Conservation (phyloP, 2,797 vertebrate genomes). For the Crenuchus spilurus region DNA sequence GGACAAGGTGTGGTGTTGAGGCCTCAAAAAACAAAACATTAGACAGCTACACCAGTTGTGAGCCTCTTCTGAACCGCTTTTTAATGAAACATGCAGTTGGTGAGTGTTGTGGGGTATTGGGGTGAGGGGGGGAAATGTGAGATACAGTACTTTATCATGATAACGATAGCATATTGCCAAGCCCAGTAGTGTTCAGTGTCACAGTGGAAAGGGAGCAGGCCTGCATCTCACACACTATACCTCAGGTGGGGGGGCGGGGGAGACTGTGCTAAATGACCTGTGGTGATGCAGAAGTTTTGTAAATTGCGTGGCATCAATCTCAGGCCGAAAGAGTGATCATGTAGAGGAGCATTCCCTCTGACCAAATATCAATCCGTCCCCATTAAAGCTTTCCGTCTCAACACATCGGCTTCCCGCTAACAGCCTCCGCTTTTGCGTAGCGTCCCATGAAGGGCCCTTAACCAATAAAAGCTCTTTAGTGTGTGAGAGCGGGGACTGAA, state of each 20-base stretch:
- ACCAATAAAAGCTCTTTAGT: slow-evolving; percentile 56
- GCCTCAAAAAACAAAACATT: no score
- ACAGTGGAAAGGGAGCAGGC: neutral
- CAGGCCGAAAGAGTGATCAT: slow-evolving; percentile 39
- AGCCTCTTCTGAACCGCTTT: no score
- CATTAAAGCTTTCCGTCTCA: slow-evolving; percentile 55
- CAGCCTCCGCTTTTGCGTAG: slow-evolving; percentile 57
- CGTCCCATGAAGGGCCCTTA: slow-evolving; percentile 57
- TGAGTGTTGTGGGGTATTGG: no score
- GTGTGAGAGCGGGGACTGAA: slow-evolving; percentile 40
- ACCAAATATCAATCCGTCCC: slow-evolving; percentile 41
- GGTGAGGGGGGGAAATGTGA: no score
- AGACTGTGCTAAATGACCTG: slow-evolving; percentile 52
- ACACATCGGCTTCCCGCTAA: slow-evolving; percentile 55
- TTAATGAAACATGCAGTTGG: no score
- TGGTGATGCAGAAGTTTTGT: slow-evolving; percentile 53
- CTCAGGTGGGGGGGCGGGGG: no score
- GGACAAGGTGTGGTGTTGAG: no score
- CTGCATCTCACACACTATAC: slow-evolving; percentile 35
- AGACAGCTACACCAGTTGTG: no score
- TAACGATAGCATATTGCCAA: no score
- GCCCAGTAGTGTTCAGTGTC: no score
- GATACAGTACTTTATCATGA: no score
- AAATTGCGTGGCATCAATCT: slow-evolving; percentile 61
- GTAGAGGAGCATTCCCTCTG: slow-evolving; percentile 18